These are phyloP conservation scores for Ectropis grisescens DNA, from an alignment of 1,140 invertebrate species.

Conservation along the genomic window DNA sequence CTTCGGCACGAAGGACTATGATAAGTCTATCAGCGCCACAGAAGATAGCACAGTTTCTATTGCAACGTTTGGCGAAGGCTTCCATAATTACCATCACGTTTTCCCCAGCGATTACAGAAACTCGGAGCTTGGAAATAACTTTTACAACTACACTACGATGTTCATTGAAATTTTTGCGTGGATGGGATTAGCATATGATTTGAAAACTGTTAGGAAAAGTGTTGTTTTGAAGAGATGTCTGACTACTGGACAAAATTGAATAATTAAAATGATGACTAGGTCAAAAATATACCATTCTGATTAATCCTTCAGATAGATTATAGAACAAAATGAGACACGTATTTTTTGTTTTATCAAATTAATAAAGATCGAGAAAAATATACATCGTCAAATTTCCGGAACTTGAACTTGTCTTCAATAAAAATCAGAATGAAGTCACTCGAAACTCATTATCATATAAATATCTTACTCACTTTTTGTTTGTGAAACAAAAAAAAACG, in stretches of 20 bases:
- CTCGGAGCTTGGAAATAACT: slow-evolving; percentile 20
- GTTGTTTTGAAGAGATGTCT: slow-evolving; percentile 1
- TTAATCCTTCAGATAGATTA: too few relatives aligned
- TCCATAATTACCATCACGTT: slow-evolving; percentile 8
- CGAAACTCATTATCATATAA: too few relatives aligned
- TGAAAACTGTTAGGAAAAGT: slow-evolving; percentile 3
- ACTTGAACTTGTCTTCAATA: too few relatives aligned
- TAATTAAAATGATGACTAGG: too few relatives aligned
- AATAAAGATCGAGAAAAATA: too few relatives aligned
- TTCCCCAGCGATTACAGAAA: slow-evolving; percentile 8
- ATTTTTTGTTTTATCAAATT: too few relatives aligned
- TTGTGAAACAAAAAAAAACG: too few relatives aligned
- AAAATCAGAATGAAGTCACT: too few relatives aligned
- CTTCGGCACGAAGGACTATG: slow-evolving; percentile 89
- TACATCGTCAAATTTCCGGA: too few relatives aligned
- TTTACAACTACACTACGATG: slow-evolving; percentile 69
- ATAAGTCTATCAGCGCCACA: slow-evolving; percentile 80
- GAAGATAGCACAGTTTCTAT: slow-evolving; percentile 77
- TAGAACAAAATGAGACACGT: too few relatives aligned
- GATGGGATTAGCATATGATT: slow-evolving; percentile 6
- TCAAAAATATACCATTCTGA: too few relatives aligned
- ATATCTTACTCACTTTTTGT: too few relatives aligned
- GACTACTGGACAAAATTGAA: slow-evolving; percentile 6
- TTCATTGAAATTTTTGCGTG: slow-evolving; percentile 75
- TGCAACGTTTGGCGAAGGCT: slow-evolving; percentile 50